Conservation (phyloP, 2,113 vertebrate genomes). For the Hyperoodon ampullatus region DNA sequence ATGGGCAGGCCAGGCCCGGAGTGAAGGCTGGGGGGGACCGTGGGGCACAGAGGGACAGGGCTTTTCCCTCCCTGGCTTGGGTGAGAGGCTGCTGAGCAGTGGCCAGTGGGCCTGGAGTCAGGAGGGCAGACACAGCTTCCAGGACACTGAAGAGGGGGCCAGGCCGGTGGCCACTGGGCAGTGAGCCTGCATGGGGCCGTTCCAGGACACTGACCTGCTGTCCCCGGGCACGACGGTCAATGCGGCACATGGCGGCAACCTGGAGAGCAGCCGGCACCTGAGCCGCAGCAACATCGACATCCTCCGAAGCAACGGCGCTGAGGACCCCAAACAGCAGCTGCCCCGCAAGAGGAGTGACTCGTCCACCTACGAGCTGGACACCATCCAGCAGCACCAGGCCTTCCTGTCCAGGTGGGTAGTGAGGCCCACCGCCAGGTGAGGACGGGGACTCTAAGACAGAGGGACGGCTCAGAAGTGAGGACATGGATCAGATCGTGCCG, state of each 20-base stretch:
- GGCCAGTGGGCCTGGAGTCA: neutral
- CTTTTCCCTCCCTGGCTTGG: neutral
- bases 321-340: constrained; percentile 92
- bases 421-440: neutral
- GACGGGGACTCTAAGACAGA: neutral
- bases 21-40: neutral
- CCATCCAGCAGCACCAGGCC: constrained; percentile 95
- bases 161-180: neutral
- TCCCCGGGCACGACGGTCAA: constrained; percentile 92
- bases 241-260: constrained; percentile 83
- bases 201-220: constrained; percentile 94
- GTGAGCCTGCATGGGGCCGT: constrained; percentile 34
- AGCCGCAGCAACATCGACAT: constrained; percentile 97
- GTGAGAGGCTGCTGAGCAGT: neutral
- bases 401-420: constrained; percentile 93
- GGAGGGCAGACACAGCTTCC: neutral
- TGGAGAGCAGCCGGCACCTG: constrained; percentile 94
- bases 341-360: constrained; percentile 96
- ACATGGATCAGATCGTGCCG: accelerated
- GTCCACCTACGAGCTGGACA: constrained; percentile 95
- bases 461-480: neutral
- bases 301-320: constrained; percentile 86
- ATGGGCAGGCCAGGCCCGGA: neutral
- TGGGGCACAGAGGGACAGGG: neutral
- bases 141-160: neutral